Conservation (phyloP, 92 coral and sea anemone species). For the Meandrina meandrites region DNA sequence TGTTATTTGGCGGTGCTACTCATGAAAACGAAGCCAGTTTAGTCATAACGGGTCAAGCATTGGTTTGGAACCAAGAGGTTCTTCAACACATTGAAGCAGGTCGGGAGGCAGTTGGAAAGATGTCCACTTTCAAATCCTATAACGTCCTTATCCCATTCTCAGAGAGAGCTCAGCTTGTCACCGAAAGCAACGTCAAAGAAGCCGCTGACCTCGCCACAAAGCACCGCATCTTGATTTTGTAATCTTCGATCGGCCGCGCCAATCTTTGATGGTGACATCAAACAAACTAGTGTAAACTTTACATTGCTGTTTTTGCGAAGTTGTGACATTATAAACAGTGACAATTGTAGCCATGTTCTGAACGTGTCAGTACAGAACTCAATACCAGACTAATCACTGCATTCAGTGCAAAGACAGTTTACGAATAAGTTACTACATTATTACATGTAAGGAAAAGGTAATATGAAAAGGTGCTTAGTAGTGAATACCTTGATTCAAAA, state of each 20-base stretch:
- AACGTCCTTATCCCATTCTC: slow-evolving; percentile 69
- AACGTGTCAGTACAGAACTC: no score
- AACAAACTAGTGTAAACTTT: neutral
- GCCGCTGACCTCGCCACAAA: slow-evolving; percentile 80
- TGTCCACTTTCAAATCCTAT: slow-evolving; percentile 62
- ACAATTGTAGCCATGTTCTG: no score
- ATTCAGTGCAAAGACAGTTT: no score
- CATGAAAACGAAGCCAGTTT: slow-evolving; percentile 40
- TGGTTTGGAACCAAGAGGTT: slow-evolving; percentile 69
- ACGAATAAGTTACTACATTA: no score
- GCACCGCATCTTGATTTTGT: slow-evolving; percentile 75
- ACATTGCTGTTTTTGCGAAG: no score
- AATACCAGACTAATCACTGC: no score
- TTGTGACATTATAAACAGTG: no score
- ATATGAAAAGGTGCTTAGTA: no score
- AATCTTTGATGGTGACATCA: neutral
- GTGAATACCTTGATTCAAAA: no score
- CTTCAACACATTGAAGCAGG: slow-evolving; percentile 64
- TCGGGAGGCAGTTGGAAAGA: slow-evolving; percentile 55
- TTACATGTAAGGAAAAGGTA: no score
- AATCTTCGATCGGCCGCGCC: neutral
- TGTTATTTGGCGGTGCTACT: slow-evolving; percentile 74
- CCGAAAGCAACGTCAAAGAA: slow-evolving; percentile 53
- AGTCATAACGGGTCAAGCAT: slow-evolving; percentile 47
- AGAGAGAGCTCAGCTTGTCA: slow-evolving; percentile 76